Percentiles rank a stretch among this genome's conserved stretches.
These are phyloP conservation scores for Aphelinus certus DNA, from an alignment of 1,140 invertebrate species.

Conservation along the genomic window DNA sequence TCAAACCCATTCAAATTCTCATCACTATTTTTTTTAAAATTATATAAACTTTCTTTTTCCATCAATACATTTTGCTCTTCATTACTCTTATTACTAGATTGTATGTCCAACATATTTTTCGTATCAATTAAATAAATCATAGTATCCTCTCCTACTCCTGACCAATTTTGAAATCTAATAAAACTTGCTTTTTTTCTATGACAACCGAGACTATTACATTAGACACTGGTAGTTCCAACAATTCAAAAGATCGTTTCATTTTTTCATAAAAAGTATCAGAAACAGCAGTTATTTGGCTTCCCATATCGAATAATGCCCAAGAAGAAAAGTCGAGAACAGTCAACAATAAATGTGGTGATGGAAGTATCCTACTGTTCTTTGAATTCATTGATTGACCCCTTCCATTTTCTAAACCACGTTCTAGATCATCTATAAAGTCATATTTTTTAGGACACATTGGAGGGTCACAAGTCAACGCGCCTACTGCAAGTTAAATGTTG, in stretches of 20 bases:
- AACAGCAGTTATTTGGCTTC: constrained; percentile 26
- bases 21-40: too few relatives aligned
- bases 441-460: background rate
- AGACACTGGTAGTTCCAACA: constrained; percentile 20
- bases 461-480: background rate
- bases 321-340: background rate
- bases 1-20: too few relatives aligned
- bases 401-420: background rate
- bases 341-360: background rate
- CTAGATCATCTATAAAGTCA: background rate
- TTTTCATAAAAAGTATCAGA: constrained; percentile 24
- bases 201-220: constrained; percentile 10
- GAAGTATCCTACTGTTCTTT: background rate
- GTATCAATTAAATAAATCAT: background rate
- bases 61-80: too few relatives aligned
- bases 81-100: too few relatives aligned
- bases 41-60: too few relatives aligned
- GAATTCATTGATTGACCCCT: background rate
- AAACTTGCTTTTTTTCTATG: constrained; percentile 23
- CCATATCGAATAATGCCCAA: constrained; percentile 15
- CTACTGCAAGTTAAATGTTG: background rate
- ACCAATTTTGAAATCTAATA: background rate
- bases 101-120: background rate
- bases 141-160: background rate
- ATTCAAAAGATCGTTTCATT: background rate